phyloP scores from a whole-genome alignment of 2,888 invertebrate genomes.

The Xanthia icteritia region DNA sequence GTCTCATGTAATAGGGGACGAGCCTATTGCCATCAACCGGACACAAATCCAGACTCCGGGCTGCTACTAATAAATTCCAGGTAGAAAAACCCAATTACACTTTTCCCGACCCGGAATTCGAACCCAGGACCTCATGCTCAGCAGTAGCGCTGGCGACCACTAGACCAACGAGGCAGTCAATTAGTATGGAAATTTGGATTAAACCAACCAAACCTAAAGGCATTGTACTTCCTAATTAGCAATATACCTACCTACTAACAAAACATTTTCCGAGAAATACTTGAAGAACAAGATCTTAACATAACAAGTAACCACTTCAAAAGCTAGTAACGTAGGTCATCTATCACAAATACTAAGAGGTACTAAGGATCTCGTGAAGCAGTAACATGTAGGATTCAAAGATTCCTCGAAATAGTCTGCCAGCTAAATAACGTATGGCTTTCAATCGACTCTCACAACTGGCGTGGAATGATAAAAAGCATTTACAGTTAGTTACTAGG shows the following conservation, averaged over 20 bases:
- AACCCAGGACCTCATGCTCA: too few relatives aligned
- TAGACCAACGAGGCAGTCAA: background rate
- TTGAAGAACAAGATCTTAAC: slow-evolving; percentile 17
- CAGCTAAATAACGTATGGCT: slow-evolving; percentile 35
- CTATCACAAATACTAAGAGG: slow-evolving; percentile 36
- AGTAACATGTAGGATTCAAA: slow-evolving; percentile 29
- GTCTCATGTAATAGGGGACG: too few relatives aligned
- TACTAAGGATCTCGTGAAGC: slow-evolving; percentile 31
- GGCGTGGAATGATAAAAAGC: slow-evolving; percentile 25
- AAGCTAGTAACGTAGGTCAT: slow-evolving; percentile 25
- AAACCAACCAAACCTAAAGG: background rate
- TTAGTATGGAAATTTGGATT: background rate
- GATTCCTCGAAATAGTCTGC: slow-evolving; percentile 14
- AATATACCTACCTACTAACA: background rate
- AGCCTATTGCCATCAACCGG: too few relatives aligned
- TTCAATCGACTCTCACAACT: slow-evolving; percentile 25
- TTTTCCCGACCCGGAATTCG: too few relatives aligned
- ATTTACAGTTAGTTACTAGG: background rate
- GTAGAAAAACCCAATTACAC: too few relatives aligned
- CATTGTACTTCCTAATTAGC: background rate
- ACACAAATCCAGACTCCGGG: too few relatives aligned
- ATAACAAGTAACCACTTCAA: slow-evolving; percentile 20
- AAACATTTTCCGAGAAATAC: background rate
- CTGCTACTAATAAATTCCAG: too few relatives aligned
- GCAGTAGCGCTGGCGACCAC: too few relatives aligned